phyloP scores from a whole-genome alignment of 2,797 vertebrate genomes.

The Clarias pachynema region DNA sequence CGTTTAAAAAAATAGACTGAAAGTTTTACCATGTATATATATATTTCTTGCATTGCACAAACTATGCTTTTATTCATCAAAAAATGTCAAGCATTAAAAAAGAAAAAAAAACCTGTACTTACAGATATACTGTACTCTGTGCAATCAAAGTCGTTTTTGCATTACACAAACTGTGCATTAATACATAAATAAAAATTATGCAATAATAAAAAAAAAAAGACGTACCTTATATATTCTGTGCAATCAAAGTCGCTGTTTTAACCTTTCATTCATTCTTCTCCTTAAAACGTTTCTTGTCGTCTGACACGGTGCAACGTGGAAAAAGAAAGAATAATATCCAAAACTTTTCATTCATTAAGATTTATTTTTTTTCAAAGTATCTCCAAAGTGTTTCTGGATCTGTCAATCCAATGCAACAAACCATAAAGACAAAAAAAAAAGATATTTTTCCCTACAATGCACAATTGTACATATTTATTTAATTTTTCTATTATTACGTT shows the following conservation, averaged over 20 bases:
- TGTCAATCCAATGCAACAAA: background rate
- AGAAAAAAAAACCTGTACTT: too few relatives aligned
- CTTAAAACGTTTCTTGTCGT: background rate
- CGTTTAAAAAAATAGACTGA: background rate
- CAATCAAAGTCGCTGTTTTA: background rate
- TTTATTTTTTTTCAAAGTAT: background rate
- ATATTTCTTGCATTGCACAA: background rate
- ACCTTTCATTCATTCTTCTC: constrained; percentile 45
- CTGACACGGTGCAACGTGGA: constrained; percentile 8
- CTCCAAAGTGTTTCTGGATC: background rate
- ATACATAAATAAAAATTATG: too few relatives aligned
- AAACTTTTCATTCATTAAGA: constrained; percentile 30
- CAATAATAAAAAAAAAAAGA: background rate
- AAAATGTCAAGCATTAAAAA: too few relatives aligned
- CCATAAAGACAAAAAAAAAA: background rate
- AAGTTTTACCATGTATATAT: constrained; percentile 8
- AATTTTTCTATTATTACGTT: too few relatives aligned
- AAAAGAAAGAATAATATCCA: background rate
- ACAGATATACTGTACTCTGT: too few relatives aligned
- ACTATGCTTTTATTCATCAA: too few relatives aligned
- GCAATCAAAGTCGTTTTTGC: too few relatives aligned
- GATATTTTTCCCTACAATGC: too few relatives aligned
- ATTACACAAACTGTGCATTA: too few relatives aligned
- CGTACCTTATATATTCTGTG: constrained; percentile 22
- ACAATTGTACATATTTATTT: too few relatives aligned